Conservation (phyloP, 2,113 vertebrate genomes). For the Aptenodytes patagonicus region DNA sequence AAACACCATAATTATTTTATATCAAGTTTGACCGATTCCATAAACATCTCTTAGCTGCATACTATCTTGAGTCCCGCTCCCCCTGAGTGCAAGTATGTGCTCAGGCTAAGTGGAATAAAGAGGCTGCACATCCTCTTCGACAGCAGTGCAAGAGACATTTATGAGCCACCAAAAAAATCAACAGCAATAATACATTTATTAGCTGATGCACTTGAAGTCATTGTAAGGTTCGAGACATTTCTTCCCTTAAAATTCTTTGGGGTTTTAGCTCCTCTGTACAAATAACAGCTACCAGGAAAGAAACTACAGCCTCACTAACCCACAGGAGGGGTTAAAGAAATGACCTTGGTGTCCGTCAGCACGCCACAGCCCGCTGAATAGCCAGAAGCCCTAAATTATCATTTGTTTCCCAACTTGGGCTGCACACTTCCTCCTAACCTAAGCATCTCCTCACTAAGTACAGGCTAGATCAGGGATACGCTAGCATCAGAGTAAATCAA, state of each 20-base stretch:
- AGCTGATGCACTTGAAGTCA: not conserved
- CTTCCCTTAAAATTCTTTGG: not conserved
- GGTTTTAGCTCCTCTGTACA: not conserved
- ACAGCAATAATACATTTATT: not conserved
- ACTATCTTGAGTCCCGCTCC: not conserved
- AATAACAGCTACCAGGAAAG: not conserved
- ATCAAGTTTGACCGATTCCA: constrained; percentile 57
- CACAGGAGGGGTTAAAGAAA: not conserved
- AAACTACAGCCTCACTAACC: not conserved
- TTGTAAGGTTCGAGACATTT: not conserved
- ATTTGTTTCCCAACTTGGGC: not conserved
- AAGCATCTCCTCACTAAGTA: not conserved
- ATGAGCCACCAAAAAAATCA: constrained; percentile 3
- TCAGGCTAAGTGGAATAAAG: not conserved
- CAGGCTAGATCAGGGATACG: not conserved
- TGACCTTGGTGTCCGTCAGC: not conserved
- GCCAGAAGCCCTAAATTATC: not conserved
- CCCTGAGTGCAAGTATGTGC: not conserved
- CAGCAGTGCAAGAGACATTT: not conserved
- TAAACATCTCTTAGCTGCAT: constrained; percentile 47
- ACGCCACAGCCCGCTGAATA: not conserved
- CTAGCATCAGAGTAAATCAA: not conserved
- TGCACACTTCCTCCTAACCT: not conserved
- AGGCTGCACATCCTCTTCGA: not conserved
- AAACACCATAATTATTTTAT: constrained; percentile 70